Evolutionary conservation across 2,888 invertebrate species (phyloP).

Genomic region (Pilophorus perplexus): DNA sequence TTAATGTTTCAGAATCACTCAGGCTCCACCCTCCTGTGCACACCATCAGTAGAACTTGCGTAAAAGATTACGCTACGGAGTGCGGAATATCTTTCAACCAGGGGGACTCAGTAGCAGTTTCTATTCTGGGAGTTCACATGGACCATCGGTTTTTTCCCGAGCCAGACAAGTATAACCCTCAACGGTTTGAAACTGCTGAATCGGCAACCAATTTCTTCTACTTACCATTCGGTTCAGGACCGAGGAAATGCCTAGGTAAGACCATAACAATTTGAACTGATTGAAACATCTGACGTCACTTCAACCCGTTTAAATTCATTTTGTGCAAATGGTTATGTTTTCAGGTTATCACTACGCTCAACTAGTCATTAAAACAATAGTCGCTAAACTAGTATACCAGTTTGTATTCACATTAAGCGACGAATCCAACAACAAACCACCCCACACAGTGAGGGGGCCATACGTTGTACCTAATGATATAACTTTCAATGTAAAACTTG

Average conservation of each 20-base stretch:
- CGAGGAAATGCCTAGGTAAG: slow-evolving; percentile 60
- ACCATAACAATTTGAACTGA: background rate
- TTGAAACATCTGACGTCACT: no score
- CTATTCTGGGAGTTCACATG: slow-evolving; percentile 57
- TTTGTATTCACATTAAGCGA: slow-evolving; percentile 11
- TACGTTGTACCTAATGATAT: slow-evolving; percentile 15
- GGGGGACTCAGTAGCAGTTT: slow-evolving; percentile 44
- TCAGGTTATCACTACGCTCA: slow-evolving; percentile 1
- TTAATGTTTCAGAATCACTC: slow-evolving; percentile 56
- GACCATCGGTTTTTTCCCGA: slow-evolving; percentile 61
- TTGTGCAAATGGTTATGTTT: no score
- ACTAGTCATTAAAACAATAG: slow-evolving; percentile 4
- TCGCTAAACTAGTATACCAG: slow-evolving; percentile 18
- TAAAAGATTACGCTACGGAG: slow-evolving; percentile 55
- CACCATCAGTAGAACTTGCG: slow-evolving; percentile 57
- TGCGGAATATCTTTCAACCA: no score
- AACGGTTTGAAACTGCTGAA: slow-evolving; percentile 59
- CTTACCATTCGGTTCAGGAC: slow-evolving; percentile 61
- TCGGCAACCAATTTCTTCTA: slow-evolving; percentile 57
- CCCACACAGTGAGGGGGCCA: slow-evolving; percentile 1
- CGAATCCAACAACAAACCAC: background rate
- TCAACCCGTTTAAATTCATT: no score
- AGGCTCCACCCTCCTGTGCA: slow-evolving; percentile 60
- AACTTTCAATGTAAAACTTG: background rate
- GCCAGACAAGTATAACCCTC: slow-evolving; percentile 62